phyloP scores from a whole-genome alignment of 2,113 vertebrate genomes.

The Rhea americana region DNA sequence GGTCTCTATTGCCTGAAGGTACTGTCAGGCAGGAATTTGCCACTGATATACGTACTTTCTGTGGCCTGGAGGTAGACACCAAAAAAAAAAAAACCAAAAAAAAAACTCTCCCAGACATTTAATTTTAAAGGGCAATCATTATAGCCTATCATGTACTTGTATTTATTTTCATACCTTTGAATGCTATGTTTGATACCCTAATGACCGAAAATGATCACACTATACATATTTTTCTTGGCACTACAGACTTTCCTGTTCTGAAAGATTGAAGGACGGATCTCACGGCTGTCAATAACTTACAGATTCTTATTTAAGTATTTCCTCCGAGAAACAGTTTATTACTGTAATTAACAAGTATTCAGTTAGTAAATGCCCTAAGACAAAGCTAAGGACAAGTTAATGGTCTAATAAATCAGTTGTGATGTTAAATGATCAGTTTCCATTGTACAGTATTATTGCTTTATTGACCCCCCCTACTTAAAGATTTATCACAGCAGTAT shows the following conservation, averaged over 20 bases:
- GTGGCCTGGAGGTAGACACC: not conserved
- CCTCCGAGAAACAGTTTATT: slow-evolving; percentile 67
- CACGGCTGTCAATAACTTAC: slow-evolving; percentile 21
- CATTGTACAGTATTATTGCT: slow-evolving; percentile 70
- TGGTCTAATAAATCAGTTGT: slow-evolving; percentile 74
- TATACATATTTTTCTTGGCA: not conserved
- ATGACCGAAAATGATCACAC: not conserved
- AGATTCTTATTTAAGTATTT: slow-evolving; percentile 34
- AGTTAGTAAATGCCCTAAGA: slow-evolving; percentile 69
- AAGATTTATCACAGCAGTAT: slow-evolving; percentile 72
- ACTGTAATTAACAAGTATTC: slow-evolving; percentile 69
- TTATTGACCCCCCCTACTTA: slow-evolving; percentile 73
- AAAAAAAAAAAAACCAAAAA: not conserved
- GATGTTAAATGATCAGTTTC: slow-evolving; percentile 73
- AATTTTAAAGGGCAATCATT: not conserved
- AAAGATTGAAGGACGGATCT: not conserved
- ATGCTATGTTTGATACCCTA: not conserved
- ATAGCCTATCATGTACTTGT: not conserved
- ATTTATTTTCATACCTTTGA: slow-evolving; percentile 6
- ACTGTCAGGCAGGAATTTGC: not conserved
- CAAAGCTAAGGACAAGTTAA: slow-evolving; percentile 70
- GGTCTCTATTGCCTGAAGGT: not conserved
- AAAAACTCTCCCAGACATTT: not conserved
- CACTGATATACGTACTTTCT: not conserved
- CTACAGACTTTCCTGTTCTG: not conserved